Evolutionary conservation across 1,140 invertebrate genomes (phyloP).

Genomic region (Dermatophagoides farinae): DNA sequence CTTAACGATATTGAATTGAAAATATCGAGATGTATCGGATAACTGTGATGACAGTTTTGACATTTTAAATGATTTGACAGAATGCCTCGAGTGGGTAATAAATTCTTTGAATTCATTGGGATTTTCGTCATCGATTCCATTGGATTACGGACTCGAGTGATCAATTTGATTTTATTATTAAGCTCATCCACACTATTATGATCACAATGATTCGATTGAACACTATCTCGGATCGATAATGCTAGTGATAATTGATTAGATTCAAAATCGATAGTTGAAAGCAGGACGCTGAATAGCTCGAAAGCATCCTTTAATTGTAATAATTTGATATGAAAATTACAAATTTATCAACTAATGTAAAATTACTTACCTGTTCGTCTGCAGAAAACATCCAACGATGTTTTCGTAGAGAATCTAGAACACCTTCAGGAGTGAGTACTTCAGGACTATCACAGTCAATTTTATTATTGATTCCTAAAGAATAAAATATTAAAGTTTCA

Average conservation of each 20-base stretch:
- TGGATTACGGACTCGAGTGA: too few species aligned
- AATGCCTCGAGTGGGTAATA: constrained; percentile 51
- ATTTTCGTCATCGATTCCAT: too few species aligned
- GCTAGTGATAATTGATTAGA: constrained; percentile 28
- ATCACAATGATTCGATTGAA: constrained; percentile 14
- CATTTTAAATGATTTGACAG: constrained; percentile 62
- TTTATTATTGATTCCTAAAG: constrained; percentile 26
- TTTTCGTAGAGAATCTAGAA: constrained; percentile 47
- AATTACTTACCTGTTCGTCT: constrained; percentile 45
- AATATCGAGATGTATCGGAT: constrained; percentile 63
- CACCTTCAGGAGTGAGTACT: constrained; percentile 39
- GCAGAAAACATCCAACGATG: constrained; percentile 62
- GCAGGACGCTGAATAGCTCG: constrained; percentile 64
- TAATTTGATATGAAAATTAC: too few species aligned
- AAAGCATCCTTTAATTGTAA: constrained; percentile 46
- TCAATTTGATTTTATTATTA: too few species aligned
- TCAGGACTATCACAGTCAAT: neutral
- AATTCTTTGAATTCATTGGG: neutral
- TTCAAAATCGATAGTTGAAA: constrained; percentile 67
- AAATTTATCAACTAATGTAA: neutral
- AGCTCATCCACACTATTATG: neutral
- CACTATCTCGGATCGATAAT: constrained; percentile 25
- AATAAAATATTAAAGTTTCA: neutral
- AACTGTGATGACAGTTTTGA: constrained; percentile 53
- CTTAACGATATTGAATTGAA: constrained; percentile 64